Base-by-base conservation (phyloP, 2,888 invertebrate species). In the Phymatocera aterrima region DNA sequence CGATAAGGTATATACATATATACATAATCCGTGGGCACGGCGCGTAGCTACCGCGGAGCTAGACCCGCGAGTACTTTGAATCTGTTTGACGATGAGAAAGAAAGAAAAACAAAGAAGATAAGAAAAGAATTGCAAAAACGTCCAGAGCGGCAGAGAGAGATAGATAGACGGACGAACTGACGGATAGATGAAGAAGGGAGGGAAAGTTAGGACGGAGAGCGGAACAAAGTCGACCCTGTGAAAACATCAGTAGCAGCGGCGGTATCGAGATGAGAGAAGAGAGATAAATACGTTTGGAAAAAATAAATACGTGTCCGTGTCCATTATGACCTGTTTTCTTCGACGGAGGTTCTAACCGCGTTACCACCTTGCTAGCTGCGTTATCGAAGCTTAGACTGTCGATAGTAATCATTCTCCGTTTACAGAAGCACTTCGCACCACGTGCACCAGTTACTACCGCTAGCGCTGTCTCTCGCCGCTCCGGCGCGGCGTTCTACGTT, bases 401-500 rank as follows among this genome's bases (percentile, higher is more conserved):
- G 75, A 75, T 75, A 75, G 75, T 75, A 75, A 75, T 75, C 75
- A 75, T 24, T 75, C 24, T 57, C 40, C 75, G 75, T 75, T 75
- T 75, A 57, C 75, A 57, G 57, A 57, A 51, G 24, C 75, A 75
- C 75, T 75, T 75, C 57, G 72, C 72, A 51, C 48, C 72, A 34
- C 72, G 72, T 48, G 70, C 51, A 72, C 5, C 72, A 5, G 60
- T n/a, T n/a, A n/a, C n/a, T n/a, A n/a, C n/a, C 5, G 46, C 68
- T 5, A 28, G 31, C 51, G 24, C n/a, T n/a, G n/a, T n/a, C n/a
- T n/a, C n/a, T n/a, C n/a, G n/a, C n/a, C n/a, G n/a, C n/a, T n/a
- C n/a, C n/a, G n/a, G n/a, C n/a, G n/a, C n/a, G n/a, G n/a, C n/a
- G n/a, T n/a, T n/a, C n/a, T n/a, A n/a, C n/a, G n/a, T n/a, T n/a